Conservation (phyloP, 2,113 vertebrate species). For the Athene cunicularia region DNA sequence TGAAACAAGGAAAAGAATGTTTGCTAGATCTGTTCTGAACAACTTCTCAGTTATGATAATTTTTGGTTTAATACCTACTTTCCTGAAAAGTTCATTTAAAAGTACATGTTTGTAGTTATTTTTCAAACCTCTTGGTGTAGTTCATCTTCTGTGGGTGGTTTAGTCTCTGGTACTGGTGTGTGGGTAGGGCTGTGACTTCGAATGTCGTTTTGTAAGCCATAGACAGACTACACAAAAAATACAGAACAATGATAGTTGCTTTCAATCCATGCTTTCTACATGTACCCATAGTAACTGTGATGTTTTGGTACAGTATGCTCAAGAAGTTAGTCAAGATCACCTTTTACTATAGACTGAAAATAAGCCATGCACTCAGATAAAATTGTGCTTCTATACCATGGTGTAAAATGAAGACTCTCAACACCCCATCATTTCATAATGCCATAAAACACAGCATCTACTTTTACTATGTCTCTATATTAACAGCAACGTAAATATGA, state of each 20-base stretch:
- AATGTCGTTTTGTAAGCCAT: constrained; percentile 94
- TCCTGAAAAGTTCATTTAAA: not conserved
- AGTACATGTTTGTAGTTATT: not conserved
- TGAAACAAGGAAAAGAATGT: not conserved
- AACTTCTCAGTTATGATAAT: not conserved
- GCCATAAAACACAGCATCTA: not conserved
- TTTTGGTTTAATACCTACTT: not conserved
- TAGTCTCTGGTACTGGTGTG: constrained; percentile 88
- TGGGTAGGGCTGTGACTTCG: constrained; percentile 94
- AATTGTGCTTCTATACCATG: not conserved
- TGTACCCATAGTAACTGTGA: not conserved
- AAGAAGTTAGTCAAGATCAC: not conserved
- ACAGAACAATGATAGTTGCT: constrained; percentile 1
- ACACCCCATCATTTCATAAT: not conserved
- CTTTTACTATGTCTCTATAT: not conserved
- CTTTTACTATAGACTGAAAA: not conserved
- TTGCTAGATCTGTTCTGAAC: not conserved
- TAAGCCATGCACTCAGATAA: not conserved
- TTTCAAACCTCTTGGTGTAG: constrained; percentile 89
- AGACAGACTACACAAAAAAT: constrained; percentile 85
- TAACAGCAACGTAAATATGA: not conserved
- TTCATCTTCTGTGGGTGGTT: constrained; percentile 93
- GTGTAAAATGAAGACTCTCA: not conserved
- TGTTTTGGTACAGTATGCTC: not conserved
- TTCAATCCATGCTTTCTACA: not conserved